Evolutionary conservation across 2,888 invertebrate species (phyloP).

Genomic region (Habrosyne pyritoides): DNA sequence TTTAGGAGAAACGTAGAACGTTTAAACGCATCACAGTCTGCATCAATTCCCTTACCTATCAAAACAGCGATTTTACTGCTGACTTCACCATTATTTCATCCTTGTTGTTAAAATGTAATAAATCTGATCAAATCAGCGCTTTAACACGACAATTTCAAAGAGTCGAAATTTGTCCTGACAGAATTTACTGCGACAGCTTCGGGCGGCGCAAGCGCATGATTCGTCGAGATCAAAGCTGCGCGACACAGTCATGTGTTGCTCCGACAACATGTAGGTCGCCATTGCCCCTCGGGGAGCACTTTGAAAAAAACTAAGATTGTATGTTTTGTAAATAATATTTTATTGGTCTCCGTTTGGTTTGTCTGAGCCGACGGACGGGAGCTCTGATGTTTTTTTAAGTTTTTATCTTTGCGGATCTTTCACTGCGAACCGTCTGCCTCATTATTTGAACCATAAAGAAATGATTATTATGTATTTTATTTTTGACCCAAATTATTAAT

Average conservation of each 20-base stretch:
- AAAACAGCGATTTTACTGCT: slow-evolving; percentile 45
- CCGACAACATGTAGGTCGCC: slow-evolving; percentile 67
- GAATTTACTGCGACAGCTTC: slow-evolving; percentile 68
- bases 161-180: slow-evolving; percentile 78
- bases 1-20: neutral
- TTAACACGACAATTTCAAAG: slow-evolving; percentile 71
- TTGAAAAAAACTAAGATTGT: slow-evolving; percentile 63
- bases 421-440: no score
- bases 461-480: no score
- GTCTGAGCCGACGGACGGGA: slow-evolving; percentile 22
- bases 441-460: neutral
- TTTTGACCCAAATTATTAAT: no score
- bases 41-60: slow-evolving; percentile 36
- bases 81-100: slow-evolving; percentile 42
- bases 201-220: slow-evolving; percentile 43
- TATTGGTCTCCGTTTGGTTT: slow-evolving; percentile 48
- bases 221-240: slow-evolving; percentile 57
- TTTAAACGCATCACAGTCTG: slow-evolving; percentile 18
- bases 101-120: slow-evolving; percentile 58
- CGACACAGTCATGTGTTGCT: slow-evolving; percentile 52
- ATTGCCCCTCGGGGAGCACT: slow-evolving; percentile 64
- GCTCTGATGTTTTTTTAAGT: slow-evolving; percentile 33
- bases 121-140: slow-evolving; percentile 65
- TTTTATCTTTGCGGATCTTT: slow-evolving; percentile 10
- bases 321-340: slow-evolving; percentile 78